These are phyloP conservation scores for Leptinotarsa lineolata DNA, from an alignment of 1,140 invertebrate genomes.

Conservation along the genomic window DNA sequence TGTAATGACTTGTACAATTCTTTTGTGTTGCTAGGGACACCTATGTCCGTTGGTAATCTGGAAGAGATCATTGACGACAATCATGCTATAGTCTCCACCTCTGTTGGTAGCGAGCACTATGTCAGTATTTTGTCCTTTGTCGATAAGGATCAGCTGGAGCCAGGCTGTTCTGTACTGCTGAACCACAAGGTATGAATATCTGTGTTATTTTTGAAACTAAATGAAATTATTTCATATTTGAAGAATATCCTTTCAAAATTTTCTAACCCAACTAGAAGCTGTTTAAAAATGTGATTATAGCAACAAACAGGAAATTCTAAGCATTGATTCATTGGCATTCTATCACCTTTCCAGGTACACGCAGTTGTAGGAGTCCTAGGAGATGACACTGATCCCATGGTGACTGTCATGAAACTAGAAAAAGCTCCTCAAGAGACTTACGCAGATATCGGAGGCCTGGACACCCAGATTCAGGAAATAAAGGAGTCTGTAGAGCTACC, in stretches of 20 bases:
- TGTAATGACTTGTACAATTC: neutral
- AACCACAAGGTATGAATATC: slow-evolving; percentile 88
- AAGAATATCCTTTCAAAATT: neutral
- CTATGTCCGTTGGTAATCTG: slow-evolving; percentile 99
- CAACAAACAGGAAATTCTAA: too few relatives aligned
- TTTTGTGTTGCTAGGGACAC: slow-evolving; percentile 72
- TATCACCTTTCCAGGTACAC: slow-evolving; percentile 60
- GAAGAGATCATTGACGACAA: slow-evolving; percentile 99
- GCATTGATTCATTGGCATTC: too few relatives aligned
- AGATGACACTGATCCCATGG: slow-evolving; percentile 99
- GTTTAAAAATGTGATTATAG: too few relatives aligned
- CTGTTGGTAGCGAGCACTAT: slow-evolving; percentile 99
- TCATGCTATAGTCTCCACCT: slow-evolving; percentile 99
- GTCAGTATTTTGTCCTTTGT: slow-evolving; percentile 99
- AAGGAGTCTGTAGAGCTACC: slow-evolving; percentile 99
- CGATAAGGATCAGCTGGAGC: slow-evolving; percentile 99
- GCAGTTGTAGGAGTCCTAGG: slow-evolving; percentile 97
- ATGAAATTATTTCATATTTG: neutral
- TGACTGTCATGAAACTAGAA: slow-evolving; percentile 99
- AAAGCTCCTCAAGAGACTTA: slow-evolving; percentile 99
- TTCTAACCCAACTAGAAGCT: too few relatives aligned
- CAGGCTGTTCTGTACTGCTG: slow-evolving; percentile 96
- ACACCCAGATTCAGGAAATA: slow-evolving; percentile 99
- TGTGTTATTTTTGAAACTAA: neutral
- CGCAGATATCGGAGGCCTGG: slow-evolving; percentile 99